Conservation (phyloP, 2,113 vertebrate species). For the Oncorhynchus clarkii region DNA sequence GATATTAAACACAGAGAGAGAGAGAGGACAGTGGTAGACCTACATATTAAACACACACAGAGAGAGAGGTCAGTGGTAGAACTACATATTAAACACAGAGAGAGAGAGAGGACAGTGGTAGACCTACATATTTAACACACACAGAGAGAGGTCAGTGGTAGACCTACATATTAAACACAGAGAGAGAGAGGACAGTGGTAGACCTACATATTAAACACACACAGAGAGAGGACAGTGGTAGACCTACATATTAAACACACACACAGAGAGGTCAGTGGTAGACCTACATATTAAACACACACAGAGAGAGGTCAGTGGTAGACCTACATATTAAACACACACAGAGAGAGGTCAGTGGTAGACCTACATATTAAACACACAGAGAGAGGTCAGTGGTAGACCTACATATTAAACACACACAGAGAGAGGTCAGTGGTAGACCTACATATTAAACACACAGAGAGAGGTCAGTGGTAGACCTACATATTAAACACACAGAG, state of each 20-base stretch:
- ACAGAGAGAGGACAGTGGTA: slow-evolving; percentile 32
- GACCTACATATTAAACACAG: no score
- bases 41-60: no score
- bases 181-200: not conserved
- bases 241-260: slow-evolving; percentile 20
- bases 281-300: not conserved
- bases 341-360: not conserved
- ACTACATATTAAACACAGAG: no score
- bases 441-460: slow-evolving; percentile 42
- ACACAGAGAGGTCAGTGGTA: no score
- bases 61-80: no score
- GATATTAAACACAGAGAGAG: no score
- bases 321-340: no score
- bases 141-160: no score
- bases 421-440: not conserved
- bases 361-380: slow-evolving; percentile 43
- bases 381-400: slow-evolving; percentile 34
- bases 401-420: slow-evolving; percentile 6
- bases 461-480: not conserved
- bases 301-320: no score
- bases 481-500: slow-evolving; percentile 10
- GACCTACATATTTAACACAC: no score
- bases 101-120: no score
- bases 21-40: no score
- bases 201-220: slow-evolving; percentile 11